Evolutionary conservation across 92 coral and sea anemone genomes (phyloP), one percentile per base, ranked within the genome.

Genomic region (Hydrozoanthus gracilis): DNA sequence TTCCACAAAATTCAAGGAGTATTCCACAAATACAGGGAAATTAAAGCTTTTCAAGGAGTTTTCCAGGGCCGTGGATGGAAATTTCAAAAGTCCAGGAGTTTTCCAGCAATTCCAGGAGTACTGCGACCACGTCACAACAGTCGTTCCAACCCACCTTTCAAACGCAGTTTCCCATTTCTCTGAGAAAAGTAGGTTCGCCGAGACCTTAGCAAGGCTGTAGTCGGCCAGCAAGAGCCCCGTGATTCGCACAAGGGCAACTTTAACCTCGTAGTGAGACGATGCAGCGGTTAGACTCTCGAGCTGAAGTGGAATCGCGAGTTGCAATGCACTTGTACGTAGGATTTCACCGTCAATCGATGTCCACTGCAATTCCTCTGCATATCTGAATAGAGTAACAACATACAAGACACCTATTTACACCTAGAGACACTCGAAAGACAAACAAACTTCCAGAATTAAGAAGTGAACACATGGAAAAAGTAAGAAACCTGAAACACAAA

Each of bases 81-180:
- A 27, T 27, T 27, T 27, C 39, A 27, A 0, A 27, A 27, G 39
- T 27, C 2, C 39, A 0, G 39, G 2, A 27, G 39, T 27, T 27
- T 27, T 27, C 39, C 39, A 27, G 39, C 1, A 27, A 27, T 27
- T 2, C 39, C 39, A 27, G 39, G 39, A 27, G 39, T 27, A 27
- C 39, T 27, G 39, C 10, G 71, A 18, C 4, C 50, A 13, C 13
- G 52, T 72, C 1, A 27, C 39, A 17, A 5, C 4, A 5, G n/a
- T 7, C 45, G 39, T 44, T 12, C 11, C 3, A 6, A 46, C 6
- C 52, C 73, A 97, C 99, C 99, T 95, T 86, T 95, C 95, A 61
- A 97, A 88, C 4, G 99, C 97, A 44, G 84, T 91, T 64, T 93
- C 94, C 98, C 97, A 97, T 39, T 91, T 90, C 51, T 92, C 71